Percentiles rank a stretch among this genome's conserved stretches.
Conservation (phyloP, 2,797 vertebrate genomes). For the Loris lydekkerianus region DNA sequence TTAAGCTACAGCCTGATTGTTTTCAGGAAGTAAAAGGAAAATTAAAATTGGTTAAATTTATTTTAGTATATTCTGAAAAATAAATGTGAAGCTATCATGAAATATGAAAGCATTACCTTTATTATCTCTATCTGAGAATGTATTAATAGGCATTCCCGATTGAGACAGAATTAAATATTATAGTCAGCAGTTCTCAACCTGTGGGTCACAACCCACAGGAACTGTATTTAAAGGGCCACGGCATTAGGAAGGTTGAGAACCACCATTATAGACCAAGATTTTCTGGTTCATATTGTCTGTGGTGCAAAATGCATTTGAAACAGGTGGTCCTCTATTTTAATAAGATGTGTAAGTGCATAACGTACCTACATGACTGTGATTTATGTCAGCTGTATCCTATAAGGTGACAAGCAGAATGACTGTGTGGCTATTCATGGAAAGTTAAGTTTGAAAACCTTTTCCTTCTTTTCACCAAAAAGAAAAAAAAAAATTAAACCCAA, state of each 20-base stretch:
- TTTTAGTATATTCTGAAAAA: conserved; percentile 64
- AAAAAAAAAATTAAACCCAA: conserved; percentile 73
- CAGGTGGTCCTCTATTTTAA: conserved; percentile 70
- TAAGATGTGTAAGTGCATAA: conserved; percentile 45
- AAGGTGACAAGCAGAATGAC: conserved; percentile 68
- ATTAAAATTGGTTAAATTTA: conserved; percentile 58
- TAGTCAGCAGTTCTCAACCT: background rate
- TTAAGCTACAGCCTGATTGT: conserved; percentile 4
- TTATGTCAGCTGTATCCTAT: background rate
- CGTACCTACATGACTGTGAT: conserved; percentile 32
- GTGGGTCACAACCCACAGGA: no score
- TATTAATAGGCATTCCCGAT: conserved; percentile 45
- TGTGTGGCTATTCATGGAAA: conserved; percentile 64
- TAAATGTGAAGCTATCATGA: background rate
- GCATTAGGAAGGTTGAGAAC: no score
- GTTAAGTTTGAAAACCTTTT: conserved; percentile 65
- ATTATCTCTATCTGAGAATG: conserved; percentile 3
- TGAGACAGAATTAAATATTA: conserved; percentile 62
- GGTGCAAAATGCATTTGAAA: conserved; percentile 71
- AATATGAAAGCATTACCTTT: conserved; percentile 51
- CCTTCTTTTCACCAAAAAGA: conserved; percentile 56
- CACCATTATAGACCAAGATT: conserved; percentile 53
- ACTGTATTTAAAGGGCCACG: no score
- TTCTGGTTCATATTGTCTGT: conserved; percentile 65
- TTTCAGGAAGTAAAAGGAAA: conserved; percentile 46